phyloP scores from a whole-genome alignment of 2,888 invertebrate genomes.

The Nomada lathburiana region DNA sequence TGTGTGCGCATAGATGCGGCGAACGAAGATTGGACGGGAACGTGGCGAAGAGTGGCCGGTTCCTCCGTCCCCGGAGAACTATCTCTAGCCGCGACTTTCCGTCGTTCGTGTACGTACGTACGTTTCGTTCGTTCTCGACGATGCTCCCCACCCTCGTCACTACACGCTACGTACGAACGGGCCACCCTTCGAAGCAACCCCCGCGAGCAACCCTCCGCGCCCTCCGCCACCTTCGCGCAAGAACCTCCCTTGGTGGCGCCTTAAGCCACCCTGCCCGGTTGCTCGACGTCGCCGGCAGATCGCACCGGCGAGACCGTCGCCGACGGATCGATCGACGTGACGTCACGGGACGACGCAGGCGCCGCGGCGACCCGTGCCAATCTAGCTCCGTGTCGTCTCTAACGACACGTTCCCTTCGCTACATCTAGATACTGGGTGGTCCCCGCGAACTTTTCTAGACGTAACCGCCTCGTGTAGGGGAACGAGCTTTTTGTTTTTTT shows the following conservation, averaged over 20 bases:
- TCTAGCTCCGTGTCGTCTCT: conserved; percentile 30
- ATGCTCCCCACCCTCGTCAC: conserved; percentile 64
- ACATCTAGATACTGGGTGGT: neutral
- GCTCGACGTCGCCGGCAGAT: conserved; percentile 76
- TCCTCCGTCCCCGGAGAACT: conserved; percentile 71
- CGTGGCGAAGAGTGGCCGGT: conserved; percentile 45
- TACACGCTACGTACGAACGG: conserved; percentile 50
- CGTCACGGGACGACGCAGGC: conserved; percentile 72
- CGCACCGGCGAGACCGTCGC: conserved; percentile 75
- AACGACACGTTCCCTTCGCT: conserved; percentile 28
- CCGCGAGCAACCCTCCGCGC: conserved; percentile 64
- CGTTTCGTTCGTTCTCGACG: conserved; percentile 53
- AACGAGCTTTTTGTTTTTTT: neutral
- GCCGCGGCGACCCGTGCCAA: conserved; percentile 61
- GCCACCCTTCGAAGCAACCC: conserved; percentile 49
- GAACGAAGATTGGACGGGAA: conserved; percentile 5
- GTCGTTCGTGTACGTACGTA: conserved; percentile 54
- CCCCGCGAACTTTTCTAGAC: neutral
- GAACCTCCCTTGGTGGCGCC: conserved; percentile 70
- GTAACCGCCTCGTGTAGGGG: no score
- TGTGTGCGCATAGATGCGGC: neutral
- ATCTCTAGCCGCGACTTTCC: conserved; percentile 69
- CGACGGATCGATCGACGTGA: conserved; percentile 78
- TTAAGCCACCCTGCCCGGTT: conserved; percentile 70
- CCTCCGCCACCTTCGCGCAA: conserved; percentile 59